phyloP scores from a whole-genome alignment of 2,888 invertebrate genomes.

The Zaprionus lineosus region DNA sequence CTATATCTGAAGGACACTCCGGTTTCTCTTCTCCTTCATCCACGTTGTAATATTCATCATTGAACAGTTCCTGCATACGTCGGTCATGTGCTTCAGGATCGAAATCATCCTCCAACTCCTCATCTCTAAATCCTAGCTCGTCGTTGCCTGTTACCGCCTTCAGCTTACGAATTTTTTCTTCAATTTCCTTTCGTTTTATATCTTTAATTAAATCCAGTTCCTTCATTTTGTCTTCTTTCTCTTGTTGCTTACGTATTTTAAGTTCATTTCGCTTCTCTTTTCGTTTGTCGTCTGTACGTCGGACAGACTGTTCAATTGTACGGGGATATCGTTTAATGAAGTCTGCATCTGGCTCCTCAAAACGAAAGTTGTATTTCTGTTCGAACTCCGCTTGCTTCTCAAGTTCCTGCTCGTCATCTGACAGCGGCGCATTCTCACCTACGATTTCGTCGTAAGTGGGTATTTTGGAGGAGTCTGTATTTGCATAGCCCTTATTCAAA shows the following conservation, averaged over 20 bases:
- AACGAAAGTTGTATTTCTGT: slow-evolving; percentile 96
- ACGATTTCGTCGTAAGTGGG: slow-evolving; percentile 88
- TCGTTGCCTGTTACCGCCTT: slow-evolving; percentile 94
- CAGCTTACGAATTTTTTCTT: slow-evolving; percentile 92
- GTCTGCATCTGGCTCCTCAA: slow-evolving; percentile 97
- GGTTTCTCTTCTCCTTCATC: slow-evolving; percentile 90
- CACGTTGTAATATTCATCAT: slow-evolving; percentile 92
- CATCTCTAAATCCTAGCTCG: slow-evolving; percentile 84
- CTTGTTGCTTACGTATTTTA: slow-evolving; percentile 89
- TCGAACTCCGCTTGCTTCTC: slow-evolving; percentile 95
- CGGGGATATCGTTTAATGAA: slow-evolving; percentile 96
- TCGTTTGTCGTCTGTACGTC: slow-evolving; percentile 91
- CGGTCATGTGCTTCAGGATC: slow-evolving; percentile 94
- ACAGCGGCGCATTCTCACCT: slow-evolving; percentile 85
- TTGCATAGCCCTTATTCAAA: slow-evolving; percentile 89
- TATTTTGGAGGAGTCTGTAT: slow-evolving; percentile 84
- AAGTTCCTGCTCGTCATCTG: slow-evolving; percentile 91
- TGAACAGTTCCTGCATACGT: slow-evolving; percentile 93
- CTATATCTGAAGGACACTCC: slow-evolving; percentile 90
- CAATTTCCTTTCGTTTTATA: slow-evolving; percentile 93
- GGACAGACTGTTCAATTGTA: slow-evolving; percentile 91
- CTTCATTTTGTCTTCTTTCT: slow-evolving; percentile 91
- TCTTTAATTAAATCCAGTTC: slow-evolving; percentile 94
- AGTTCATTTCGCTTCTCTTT: slow-evolving; percentile 90
- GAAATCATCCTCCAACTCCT: slow-evolving; percentile 94